Conservation (phyloP, 2,888 invertebrate genomes). For the Drosophila koepferae region DNA sequence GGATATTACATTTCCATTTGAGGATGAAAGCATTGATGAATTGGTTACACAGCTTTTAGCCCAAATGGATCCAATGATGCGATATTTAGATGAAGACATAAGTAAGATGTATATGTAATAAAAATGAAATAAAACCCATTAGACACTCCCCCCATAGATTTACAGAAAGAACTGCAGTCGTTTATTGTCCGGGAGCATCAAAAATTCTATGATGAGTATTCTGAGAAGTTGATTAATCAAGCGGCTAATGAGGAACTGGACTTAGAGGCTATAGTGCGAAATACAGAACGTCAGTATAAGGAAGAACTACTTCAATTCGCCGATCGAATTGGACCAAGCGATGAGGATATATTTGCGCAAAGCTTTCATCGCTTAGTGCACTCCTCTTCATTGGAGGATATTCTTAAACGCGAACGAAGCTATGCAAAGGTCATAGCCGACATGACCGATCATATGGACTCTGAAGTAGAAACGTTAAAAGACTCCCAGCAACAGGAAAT, state of each 20-base stretch:
- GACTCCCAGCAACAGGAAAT: constrained; percentile 95
- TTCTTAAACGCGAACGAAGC: constrained; percentile 94
- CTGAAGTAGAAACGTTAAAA: constrained; percentile 89
- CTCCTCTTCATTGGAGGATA: constrained; percentile 94
- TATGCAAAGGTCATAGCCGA: constrained; percentile 93
- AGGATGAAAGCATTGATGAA: constrained; percentile 78
- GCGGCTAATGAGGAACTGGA: constrained; percentile 88
- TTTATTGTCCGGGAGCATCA: constrained; percentile 89
- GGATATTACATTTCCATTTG: constrained; percentile 78
- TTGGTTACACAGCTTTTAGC: constrained; percentile 78
- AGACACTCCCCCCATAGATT: constrained; percentile 51
- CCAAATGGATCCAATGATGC: constrained; percentile 84
- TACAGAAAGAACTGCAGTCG: constrained; percentile 85
- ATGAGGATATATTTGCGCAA: constrained; percentile 90
- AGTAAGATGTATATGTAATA: constrained; percentile 56
- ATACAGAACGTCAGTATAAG: constrained; percentile 92
- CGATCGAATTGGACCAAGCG: constrained; percentile 92
- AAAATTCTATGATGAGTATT: constrained; percentile 89
- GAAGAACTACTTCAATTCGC: constrained; percentile 94
- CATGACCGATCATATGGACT: constrained; percentile 90
- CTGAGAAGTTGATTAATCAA: constrained; percentile 87
- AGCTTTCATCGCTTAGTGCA: constrained; percentile 89
- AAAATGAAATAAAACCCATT: background rate
- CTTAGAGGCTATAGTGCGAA: constrained; percentile 90
- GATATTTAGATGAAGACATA: constrained; percentile 82